These are phyloP conservation scores for Enteromius mattozi DNA, from an alignment of 2,797 vertebrate genomes.

Conservation along the genomic window DNA sequence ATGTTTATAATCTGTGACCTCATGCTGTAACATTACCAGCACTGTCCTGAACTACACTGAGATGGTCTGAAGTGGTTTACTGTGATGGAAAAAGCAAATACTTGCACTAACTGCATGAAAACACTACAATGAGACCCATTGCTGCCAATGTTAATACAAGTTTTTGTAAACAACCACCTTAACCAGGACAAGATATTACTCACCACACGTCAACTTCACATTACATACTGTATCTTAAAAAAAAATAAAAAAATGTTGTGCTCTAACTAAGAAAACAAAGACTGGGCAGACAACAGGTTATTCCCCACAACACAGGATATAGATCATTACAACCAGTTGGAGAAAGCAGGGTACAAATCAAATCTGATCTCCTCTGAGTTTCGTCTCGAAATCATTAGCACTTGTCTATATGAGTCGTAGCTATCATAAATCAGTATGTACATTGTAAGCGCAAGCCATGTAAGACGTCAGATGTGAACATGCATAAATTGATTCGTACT, in stretches of 20 bases:
- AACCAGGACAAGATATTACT: conserved; percentile 34
- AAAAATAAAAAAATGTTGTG: neutral
- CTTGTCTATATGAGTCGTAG: conserved; percentile 26
- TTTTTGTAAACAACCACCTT: conserved; percentile 48
- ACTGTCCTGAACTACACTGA: conserved; percentile 23
- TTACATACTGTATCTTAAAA: conserved; percentile 27
- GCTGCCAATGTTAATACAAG: conserved; percentile 23
- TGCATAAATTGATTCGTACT: conserved; percentile 44
- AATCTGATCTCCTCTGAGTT: conserved; percentile 31
- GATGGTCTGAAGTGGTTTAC: conserved; percentile 30
- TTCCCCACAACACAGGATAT: conserved; percentile 43
- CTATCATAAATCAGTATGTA: conserved; percentile 52
- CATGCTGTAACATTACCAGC: conserved; percentile 29
- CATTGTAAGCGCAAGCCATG: conserved; percentile 35
- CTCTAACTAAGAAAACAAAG: conserved; percentile 23
- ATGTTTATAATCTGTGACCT: conserved; percentile 30
- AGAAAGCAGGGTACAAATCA: conserved; percentile 31
- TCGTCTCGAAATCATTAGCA: conserved; percentile 43
- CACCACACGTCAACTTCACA: conserved; percentile 41
- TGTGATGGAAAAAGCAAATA: conserved; percentile 40
- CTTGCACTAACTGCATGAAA: conserved; percentile 17
- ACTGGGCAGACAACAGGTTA: conserved; percentile 44
- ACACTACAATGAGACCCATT: conserved; percentile 7
- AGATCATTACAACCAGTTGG: conserved; percentile 53
- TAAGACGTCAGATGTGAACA: conserved; percentile 37